phyloP scores from a whole-genome alignment of 1,140 invertebrate genomes.

The Cyclargus thomasi region DNA sequence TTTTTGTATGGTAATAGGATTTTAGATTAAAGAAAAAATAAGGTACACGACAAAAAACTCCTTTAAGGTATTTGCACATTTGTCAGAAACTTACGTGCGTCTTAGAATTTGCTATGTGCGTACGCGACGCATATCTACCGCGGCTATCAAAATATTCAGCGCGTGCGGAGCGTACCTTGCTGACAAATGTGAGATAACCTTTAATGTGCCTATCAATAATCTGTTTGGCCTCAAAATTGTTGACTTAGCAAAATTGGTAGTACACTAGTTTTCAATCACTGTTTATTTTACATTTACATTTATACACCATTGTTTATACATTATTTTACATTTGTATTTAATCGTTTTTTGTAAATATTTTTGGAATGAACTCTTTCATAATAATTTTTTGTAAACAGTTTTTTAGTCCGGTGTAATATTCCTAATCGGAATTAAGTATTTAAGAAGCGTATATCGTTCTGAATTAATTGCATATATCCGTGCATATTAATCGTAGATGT shows the following conservation, averaged over 20 bases:
- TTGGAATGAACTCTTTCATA: constrained; percentile 11
- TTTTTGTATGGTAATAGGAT: background rate
- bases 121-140: too few species aligned
- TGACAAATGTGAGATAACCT: too few species aligned
- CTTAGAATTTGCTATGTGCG: too few species aligned
- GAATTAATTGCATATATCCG: background rate
- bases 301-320: background rate
- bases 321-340: background rate
- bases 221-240: background rate
- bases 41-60: too few species aligned
- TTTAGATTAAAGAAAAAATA: background rate
- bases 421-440: constrained; percentile 13
- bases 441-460: background rate
- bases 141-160: too few species aligned
- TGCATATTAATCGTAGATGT: background rate
- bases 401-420: constrained; percentile 12
- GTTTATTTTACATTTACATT: background rate
- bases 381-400: constrained; percentile 2
- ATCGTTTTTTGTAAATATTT: constrained; percentile 9
- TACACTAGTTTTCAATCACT: background rate
- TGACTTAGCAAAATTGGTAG: background rate
- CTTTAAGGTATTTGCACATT: too few species aligned
- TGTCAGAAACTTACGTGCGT: too few species aligned
- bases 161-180: too few species aligned
- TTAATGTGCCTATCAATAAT: background rate